Conservation (phyloP, 1,140 invertebrate species). For the Battus philenor region DNA sequence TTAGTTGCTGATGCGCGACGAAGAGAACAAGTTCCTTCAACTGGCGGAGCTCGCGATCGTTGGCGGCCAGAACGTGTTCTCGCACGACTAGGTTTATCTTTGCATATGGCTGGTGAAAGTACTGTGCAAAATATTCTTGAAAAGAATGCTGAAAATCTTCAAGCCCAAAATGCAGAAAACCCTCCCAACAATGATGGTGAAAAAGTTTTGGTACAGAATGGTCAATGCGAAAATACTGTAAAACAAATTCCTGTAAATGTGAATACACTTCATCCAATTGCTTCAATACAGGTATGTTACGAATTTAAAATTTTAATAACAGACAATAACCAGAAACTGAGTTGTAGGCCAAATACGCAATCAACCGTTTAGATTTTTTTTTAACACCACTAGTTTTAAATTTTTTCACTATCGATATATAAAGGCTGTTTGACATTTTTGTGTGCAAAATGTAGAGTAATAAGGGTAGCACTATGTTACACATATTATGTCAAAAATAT, state of each 20-base stretch:
- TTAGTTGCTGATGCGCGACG: slow-evolving; percentile 86
- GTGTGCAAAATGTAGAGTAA: too few species aligned
- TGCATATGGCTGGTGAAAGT: slow-evolving; percentile 81
- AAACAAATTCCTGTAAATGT: slow-evolving; percentile 28
- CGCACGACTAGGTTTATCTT: slow-evolving; percentile 83
- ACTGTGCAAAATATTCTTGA: slow-evolving; percentile 79
- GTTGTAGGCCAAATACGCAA: too few species aligned
- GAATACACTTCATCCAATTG: slow-evolving; percentile 75
- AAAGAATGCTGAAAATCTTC: slow-evolving; percentile 63
- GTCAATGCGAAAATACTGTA: slow-evolving; percentile 21
- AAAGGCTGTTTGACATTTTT: too few species aligned
- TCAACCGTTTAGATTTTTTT: too few species aligned
- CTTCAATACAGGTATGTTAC: slow-evolving; percentile 78
- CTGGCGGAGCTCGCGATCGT: slow-evolving; percentile 80
- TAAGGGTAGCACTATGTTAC: too few species aligned
- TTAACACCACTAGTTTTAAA: too few species aligned
- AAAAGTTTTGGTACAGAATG: slow-evolving; percentile 27
- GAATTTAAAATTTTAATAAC: too few species aligned
- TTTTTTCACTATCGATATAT: too few species aligned
- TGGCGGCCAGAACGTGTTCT: slow-evolving; percentile 86
- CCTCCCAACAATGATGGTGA: slow-evolving; percentile 26
- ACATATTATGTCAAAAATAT: too few species aligned
- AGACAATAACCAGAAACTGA: too few species aligned
- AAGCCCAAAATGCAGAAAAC: slow-evolving; percentile 22
- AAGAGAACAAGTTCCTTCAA: slow-evolving; percentile 72